Percentiles rank a stretch among this genome's conserved stretches.
Evolutionary conservation across 2,113 vertebrate genomes (phyloP).

Genomic region (Laticauda colubrina): DNA sequence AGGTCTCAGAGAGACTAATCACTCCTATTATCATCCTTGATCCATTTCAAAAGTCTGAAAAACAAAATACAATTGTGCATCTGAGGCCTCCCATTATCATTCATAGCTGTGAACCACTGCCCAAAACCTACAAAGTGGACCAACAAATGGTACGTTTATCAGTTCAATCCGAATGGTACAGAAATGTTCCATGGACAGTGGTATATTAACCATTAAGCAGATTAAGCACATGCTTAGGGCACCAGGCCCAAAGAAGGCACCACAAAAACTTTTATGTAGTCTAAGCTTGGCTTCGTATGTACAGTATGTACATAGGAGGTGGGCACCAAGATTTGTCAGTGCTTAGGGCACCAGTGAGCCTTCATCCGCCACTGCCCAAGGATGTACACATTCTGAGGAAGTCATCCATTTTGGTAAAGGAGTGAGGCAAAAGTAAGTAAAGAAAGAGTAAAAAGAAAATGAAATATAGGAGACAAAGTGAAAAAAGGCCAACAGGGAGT

Average conservation of each 20-base stretch:
- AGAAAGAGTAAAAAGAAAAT: neutral
- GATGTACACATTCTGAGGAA: neutral
- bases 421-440: neutral
- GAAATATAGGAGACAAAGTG: neutral
- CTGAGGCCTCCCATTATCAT: neutral
- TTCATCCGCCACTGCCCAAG: too few relatives aligned
- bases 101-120: neutral
- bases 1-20: neutral
- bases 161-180: neutral
- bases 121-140: neutral
- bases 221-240: too few relatives aligned
- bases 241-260: too few relatives aligned
- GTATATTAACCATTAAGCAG: too few relatives aligned
- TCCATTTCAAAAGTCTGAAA: neutral
- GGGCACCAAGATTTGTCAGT: too few relatives aligned
- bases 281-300: too few relatives aligned
- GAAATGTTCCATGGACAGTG: neutral
- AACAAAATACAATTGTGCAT: neutral
- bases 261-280: too few relatives aligned
- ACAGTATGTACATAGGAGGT: too few relatives aligned
- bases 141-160: neutral
- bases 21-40: neutral
- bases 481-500: neutral
- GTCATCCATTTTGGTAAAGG: neutral
- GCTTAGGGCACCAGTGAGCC: too few relatives aligned